Evolutionary conservation across 1,140 invertebrate genomes (phyloP).

Genomic region (Drosophila sp.): DNA sequence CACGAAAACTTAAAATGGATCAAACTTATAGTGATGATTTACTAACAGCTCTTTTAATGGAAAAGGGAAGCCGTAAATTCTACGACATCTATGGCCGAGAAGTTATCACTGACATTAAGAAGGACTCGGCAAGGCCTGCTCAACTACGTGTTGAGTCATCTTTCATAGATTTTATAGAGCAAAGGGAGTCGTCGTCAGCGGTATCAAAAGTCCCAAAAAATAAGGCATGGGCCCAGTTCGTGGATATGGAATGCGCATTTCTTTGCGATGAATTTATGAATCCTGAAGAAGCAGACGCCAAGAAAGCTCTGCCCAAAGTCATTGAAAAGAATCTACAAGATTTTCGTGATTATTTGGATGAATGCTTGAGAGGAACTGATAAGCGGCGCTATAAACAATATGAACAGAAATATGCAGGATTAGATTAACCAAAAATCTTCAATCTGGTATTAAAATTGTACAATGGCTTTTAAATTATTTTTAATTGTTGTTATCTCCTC

Average conservation of each 20-base stretch:
- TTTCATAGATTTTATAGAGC: background rate
- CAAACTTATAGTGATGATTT: background rate
- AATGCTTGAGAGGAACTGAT: background rate
- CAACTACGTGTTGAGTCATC: background rate
- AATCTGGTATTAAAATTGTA: background rate
- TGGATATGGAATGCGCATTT: background rate
- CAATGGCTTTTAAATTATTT: too few relatives aligned
- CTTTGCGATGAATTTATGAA: background rate
- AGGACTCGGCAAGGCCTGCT: background rate
- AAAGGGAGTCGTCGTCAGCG: background rate
- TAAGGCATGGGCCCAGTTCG: background rate
- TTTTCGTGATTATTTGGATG: background rate
- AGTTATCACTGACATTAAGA: background rate
- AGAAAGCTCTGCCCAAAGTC: background rate
- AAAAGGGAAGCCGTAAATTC: background rate
- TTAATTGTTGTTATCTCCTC: background rate
- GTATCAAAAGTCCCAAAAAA: background rate
- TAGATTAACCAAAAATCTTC: background rate
- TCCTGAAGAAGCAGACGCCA: background rate
- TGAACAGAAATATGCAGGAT: background rate
- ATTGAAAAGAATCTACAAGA: background rate
- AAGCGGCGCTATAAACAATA: background rate
- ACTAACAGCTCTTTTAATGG: background rate
- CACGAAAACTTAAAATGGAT: background rate
- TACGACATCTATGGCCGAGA: background rate